Percentiles rank a stretch among this genome's conserved stretches.
These are phyloP conservation scores for Tenebrio molitor DNA, from an alignment of 1,140 invertebrate species.

Conservation along the genomic window DNA sequence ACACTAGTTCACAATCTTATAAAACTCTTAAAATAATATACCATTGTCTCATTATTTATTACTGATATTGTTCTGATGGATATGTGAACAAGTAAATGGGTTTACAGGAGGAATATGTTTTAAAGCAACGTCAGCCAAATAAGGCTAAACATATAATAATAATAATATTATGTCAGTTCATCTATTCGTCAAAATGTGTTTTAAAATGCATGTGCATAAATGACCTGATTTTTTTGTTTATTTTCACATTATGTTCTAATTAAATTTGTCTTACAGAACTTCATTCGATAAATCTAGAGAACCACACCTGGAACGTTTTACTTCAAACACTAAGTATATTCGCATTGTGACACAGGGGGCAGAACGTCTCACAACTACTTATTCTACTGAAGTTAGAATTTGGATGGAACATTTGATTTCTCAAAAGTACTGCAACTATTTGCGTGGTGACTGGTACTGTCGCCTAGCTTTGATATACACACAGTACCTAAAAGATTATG, in stretches of 20 bases:
- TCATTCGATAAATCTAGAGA: not conserved
- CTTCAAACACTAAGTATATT: constrained; percentile 13
- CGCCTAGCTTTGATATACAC: constrained; percentile 47
- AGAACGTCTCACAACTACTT: constrained; percentile 31
- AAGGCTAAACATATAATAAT: too few species aligned
- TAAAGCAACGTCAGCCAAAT: too few species aligned
- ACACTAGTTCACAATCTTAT: too few species aligned
- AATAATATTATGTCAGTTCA: too few species aligned
- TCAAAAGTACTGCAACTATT: constrained; percentile 22
- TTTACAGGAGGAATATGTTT: too few species aligned
- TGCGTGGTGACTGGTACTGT: constrained; percentile 48
- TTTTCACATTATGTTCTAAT: not conserved
- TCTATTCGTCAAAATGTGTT: too few species aligned
- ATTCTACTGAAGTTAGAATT: constrained; percentile 44
- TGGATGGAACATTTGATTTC: constrained; percentile 54
- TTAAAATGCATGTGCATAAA: too few species aligned
- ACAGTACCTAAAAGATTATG: constrained; percentile 45
- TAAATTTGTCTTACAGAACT: not conserved
- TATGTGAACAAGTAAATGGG: too few species aligned
- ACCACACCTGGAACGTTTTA: constrained; percentile 10
- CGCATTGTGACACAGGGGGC: not conserved
- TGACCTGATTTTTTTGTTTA: too few species aligned
- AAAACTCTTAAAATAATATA: too few species aligned
- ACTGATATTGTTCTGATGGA: too few species aligned
- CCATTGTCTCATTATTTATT: too few species aligned